Base-by-base conservation (phyloP, 2,113 vertebrate species). In the Balaeniceps rex region DNA sequence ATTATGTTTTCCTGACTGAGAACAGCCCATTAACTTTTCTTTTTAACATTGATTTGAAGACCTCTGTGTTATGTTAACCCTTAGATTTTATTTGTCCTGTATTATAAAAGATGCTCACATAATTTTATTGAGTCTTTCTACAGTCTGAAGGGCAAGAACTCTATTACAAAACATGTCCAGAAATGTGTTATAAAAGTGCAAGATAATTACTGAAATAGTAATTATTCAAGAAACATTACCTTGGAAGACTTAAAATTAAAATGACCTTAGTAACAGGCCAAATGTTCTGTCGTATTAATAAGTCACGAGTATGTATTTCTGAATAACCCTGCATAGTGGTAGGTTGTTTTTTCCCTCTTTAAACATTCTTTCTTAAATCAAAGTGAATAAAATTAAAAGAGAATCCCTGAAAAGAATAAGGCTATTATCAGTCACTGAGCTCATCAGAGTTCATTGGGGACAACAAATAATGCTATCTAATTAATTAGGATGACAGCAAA, bases 401-500 rank as follows among this genome's bases (percentile, higher is more conserved):
- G 97, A 94, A 95, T 46, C 61, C 68, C 82, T 97, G 92, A 92
- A 97, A 97, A 97, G 90, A 96, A 96, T 95, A 58, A 97, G 91
- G 66, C 97, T 98, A 97, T 98, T 98, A 97, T 97, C 94, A 96
- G 79, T 87, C 91, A 95, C 82, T 97, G 94, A 97, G 94, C 97
- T 98, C 97, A 98, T 97, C 96, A 63, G 90, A 96, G 97, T 98
- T 98, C 98, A 97, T n/a, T 97, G 82, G 97, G 96, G 97, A 98
- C 97, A 98, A 77, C 92, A 98, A 98, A 98, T 98, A 98, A 98
- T 97, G 97, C 96, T 97, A 97, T 97, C 98, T 98, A 98, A 98
- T 98, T 98, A 98, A 98, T 98, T 98, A 98, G 90, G 94, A 98
- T 98, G 98, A 98, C 97, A 98, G 97, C 80, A 98, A 98, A 97